Evolutionary conservation across 1,140 invertebrate species (phyloP), one percentile per base, ranked within the genome.

Genomic region (Varroa destructor): DNA sequence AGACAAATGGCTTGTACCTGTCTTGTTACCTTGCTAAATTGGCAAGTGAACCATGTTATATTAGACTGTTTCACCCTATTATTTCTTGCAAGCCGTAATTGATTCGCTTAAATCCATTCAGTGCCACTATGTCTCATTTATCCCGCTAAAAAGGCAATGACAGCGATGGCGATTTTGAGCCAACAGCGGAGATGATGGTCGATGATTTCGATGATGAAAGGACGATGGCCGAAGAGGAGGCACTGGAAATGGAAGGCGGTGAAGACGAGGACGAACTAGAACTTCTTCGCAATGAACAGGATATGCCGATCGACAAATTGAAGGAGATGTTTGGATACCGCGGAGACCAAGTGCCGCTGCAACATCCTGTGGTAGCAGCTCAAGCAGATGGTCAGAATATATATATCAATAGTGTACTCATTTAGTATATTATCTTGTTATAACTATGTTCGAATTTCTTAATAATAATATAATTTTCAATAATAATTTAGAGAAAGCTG

Each of bases 181-280:
- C 86, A 55, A 81, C 84, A 54, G 85, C 85, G 58, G 91, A 94
- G 80, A 91, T 95, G 90, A 87, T 96, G 83, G 87, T 95, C 72
- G 90, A 95, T 86, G 92, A 95, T 81, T 95, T 91, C 83, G 93
- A 96, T 81, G 93, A 96, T 82, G 93, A 97, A 79, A 84, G 88
- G 78, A 97, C 93, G 61, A 78, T 96, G 77, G 93, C 95, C 79
- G 93, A 96, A 83, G 93, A 96, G 84, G 93, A 97, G 84, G 91
- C 90, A 51, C 81, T 95, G 78, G 91, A 91, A 77, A 88, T 88
- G 74, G 85, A 86, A 75, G 89, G 90, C 81, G 89, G 74, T 37
- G 74, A 91, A 80, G 87, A 89, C 54, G 85, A 88, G 76, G 88
- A 88, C 77, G 93, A 95, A 81, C 83, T 96, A 61, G 88, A 88